These are phyloP conservation scores for Tetramorium simillimum DNA, from an alignment of 1,140 invertebrate species.

Conservation along the genomic window DNA sequence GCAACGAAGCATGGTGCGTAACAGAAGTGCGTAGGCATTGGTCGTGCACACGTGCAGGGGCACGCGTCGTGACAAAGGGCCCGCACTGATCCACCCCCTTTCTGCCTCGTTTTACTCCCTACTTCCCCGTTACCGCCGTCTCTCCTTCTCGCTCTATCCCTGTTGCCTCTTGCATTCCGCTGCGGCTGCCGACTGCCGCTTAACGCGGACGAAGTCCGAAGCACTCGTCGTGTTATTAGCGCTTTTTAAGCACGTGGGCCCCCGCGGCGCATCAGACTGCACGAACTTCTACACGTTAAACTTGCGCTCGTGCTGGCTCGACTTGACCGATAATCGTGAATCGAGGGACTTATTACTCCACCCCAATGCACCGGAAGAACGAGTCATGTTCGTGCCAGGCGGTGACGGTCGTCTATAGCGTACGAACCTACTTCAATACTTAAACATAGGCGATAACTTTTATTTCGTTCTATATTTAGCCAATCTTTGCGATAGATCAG, in stretches of 20 bases:
- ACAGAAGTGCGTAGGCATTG: slow-evolving; percentile 79
- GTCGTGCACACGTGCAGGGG: slow-evolving; percentile 81
- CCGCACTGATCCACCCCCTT: slow-evolving; percentile 76
- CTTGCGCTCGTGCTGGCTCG: not conserved
- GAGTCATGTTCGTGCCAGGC: slow-evolving; percentile 54
- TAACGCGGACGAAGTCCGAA: slow-evolving; percentile 49
- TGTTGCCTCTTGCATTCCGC: slow-evolving; percentile 21
- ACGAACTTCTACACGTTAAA: slow-evolving; percentile 50
- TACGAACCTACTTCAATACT: slow-evolving; percentile 31
- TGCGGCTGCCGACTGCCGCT: slow-evolving; percentile 44
- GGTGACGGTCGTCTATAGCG: not conserved
- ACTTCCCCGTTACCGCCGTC: slow-evolving; percentile 26
- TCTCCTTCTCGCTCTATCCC: slow-evolving; percentile 50
- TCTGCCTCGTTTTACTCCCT: slow-evolving; percentile 62
- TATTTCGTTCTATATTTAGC: not conserved
- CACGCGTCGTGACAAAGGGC: slow-evolving; percentile 81
- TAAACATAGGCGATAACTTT: not conserved
- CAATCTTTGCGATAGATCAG: not conserved
- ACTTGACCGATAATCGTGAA: slow-evolving; percentile 19
- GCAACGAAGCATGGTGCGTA: slow-evolving; percentile 60
- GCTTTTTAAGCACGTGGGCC: slow-evolving; percentile 56
- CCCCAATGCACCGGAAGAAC: slow-evolving; percentile 54
- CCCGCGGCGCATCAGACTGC: slow-evolving; percentile 51
- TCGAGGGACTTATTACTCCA: slow-evolving; percentile 8
- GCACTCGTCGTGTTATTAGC: slow-evolving; percentile 64